Base-by-base conservation (phyloP, 1,140 invertebrate species). In the Sipha flava region DNA sequence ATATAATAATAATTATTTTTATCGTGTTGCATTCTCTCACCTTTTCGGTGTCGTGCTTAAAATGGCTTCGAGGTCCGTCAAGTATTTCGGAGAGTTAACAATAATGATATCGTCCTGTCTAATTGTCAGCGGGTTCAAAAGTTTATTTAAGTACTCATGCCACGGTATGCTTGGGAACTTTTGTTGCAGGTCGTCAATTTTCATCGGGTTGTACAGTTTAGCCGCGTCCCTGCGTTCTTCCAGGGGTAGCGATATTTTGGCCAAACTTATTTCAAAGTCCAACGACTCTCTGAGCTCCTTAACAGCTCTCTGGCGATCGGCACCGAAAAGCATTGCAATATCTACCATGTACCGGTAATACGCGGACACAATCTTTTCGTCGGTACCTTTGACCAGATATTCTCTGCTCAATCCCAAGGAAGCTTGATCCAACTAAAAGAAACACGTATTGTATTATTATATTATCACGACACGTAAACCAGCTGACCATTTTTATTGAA, bases 141-240 rank as follows among this genome's bases (percentile, higher is more conserved):
- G 84, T 0, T 86, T 90, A 84, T 94, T 93, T 82, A 97, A 90
- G 84, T 95, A 96, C 59, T 91, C 88, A 79, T 90, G 84, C 94
- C 94, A 95, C 9, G 92, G 89, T 26, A 95, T 90, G 83, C 89
- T 90, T 3, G 92, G 91, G 83, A 92, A 94, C 68, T 90, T 90
- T 29, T 87, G 82, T 82, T 93, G 89, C 10, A 98, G 84, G 80
- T 97, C 89, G 5, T 84, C 84, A 3, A 98, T 87, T 0, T 91
- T 93, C 90, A 95, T 95, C 16, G 94, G 93, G 84, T 98, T 97
- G 86, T 98, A 98, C 3, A 97, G 87, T 80, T 93, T 91, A 3
- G 94, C 93, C 2, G 94, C 94, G 85, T 98, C 97, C 80, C 96
- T 89, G 64, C 96, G 89, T 85, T 98, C 93, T 85, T 98, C 95